Base-by-base conservation (phyloP, 2,888 invertebrate species). In the Lasiommata megera region DNA sequence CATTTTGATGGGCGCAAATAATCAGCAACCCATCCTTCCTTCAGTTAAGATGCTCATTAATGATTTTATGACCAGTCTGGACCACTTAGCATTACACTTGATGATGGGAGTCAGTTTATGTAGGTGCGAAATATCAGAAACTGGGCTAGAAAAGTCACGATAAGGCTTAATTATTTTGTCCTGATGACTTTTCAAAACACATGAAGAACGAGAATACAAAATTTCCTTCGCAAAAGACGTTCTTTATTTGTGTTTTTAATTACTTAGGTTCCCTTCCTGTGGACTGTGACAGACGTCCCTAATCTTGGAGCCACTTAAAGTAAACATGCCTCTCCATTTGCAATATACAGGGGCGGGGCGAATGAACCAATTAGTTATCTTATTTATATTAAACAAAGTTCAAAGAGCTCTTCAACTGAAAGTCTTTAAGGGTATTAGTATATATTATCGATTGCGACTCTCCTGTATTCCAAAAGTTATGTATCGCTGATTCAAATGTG, bases 341-440 rank as follows among this genome's bases (percentile, higher is more conserved):
- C 64, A 62, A 57, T 56, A 57, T 61, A 55, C 63, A 60, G 64
- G 59, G 56, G 54, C 62, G 62, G 56, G 64, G 64, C 60, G 60
- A 64, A 64, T 62, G 62, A 64, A 64, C 64, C 58, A 64, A 64
- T 64, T 64, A 64, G 57, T 59, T 62, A 62, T 64, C 62, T 62
- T 51, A 38, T 56, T 51, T 57, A 56, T 60, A 58, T 61, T 56
- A 60, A 60, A 47, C 52, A 54, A 60, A 60, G 62, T 62, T 62
- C 62, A 62, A 60, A 62, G 62, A 60, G 60, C 57, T 60, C 62
- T 62, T 60, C 54, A 43, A 54, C 48, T 44, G 54, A 62, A 55
- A 60, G 62, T 59, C 34, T 23, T 58, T 61, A 61, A 58, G 29
- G 40, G 31, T 37, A 40, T 57, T 44, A 47, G 46, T 17, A 44